A percentile compares a stretch with the other conserved stretches of the same genome.
Conservation (phyloP, 2,888 invertebrate species). For the Lypha dubia region DNA sequence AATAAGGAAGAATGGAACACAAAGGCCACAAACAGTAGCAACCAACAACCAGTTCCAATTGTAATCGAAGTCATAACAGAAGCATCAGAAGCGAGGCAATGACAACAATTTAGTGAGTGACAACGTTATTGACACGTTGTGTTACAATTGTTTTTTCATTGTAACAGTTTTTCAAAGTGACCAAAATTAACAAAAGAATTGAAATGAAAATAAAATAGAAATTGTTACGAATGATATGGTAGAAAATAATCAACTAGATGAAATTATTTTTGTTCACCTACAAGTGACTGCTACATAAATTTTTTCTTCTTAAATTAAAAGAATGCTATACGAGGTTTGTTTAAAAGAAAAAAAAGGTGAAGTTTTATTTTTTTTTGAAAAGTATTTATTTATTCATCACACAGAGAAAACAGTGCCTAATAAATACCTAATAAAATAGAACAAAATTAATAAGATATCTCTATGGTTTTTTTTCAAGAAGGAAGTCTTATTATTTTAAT, state of each 20-base stretch:
- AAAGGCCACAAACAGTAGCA: conserved; percentile 39
- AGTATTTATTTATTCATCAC: too few species aligned
- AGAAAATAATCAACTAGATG: background rate
- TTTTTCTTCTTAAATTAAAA: too few species aligned
- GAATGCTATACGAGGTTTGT: too few species aligned
- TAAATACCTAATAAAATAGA: too few species aligned
- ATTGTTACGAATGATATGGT: background rate
- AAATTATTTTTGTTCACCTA: too few species aligned
- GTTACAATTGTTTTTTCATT: conserved; percentile 31
- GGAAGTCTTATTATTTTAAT: too few species aligned
- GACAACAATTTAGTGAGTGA: conserved; percentile 67
- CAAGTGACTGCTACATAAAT: too few species aligned
- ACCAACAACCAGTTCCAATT: conserved; percentile 29
- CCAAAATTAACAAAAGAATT: conserved; percentile 22
- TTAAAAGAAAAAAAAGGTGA: too few species aligned
- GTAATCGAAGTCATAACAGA: conserved; percentile 36
- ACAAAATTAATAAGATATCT: too few species aligned
- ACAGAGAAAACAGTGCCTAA: too few species aligned
- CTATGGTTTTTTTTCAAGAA: too few species aligned
- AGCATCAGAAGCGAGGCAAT: conserved; percentile 43
- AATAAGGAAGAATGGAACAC: conserved; percentile 21
- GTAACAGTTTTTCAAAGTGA: conserved; percentile 50
- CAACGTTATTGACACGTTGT: conserved; percentile 67
- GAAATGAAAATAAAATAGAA: conserved; percentile 10
- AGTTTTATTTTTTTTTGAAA: too few species aligned